Conservation (phyloP, 2,797 vertebrate species). For the Etheostoma perlongum region DNA sequence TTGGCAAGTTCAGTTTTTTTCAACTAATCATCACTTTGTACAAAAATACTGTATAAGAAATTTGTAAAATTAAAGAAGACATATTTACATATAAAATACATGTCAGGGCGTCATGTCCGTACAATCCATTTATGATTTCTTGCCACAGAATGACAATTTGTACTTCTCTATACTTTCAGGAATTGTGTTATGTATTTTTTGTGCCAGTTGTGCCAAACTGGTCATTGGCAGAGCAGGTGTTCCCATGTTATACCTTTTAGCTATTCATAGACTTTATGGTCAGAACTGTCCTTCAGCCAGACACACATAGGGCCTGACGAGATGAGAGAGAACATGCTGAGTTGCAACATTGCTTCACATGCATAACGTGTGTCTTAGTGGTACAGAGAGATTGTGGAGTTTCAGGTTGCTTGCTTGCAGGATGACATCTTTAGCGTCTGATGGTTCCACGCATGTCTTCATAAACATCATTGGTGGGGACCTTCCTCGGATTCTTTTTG, state of each 20-base stretch:
- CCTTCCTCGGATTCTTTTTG: not conserved
- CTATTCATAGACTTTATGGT: not conserved
- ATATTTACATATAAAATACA: constrained; percentile 28
- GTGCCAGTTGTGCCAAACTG: not conserved
- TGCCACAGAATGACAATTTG: not conserved
- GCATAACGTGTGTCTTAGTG: not conserved
- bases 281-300: not conserved
- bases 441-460: constrained; percentile 76
- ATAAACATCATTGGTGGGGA: constrained; percentile 67
- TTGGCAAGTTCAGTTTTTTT: not conserved
- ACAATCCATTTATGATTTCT: not conserved
- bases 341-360: not conserved
- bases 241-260: not conserved
- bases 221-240: not conserved
- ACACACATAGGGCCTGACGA: not conserved
- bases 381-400: not conserved
- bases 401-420: constrained; percentile 9
- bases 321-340: not conserved
- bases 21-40: not conserved
- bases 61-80: not conserved
- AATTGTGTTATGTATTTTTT: not conserved
- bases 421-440: constrained; percentile 39
- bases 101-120: not conserved
- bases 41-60: not conserved
- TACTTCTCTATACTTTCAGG: not conserved